These are phyloP conservation scores for Crotalus viridis DNA, from an alignment of 2,113 vertebrate genomes.

Conservation along the genomic window DNA sequence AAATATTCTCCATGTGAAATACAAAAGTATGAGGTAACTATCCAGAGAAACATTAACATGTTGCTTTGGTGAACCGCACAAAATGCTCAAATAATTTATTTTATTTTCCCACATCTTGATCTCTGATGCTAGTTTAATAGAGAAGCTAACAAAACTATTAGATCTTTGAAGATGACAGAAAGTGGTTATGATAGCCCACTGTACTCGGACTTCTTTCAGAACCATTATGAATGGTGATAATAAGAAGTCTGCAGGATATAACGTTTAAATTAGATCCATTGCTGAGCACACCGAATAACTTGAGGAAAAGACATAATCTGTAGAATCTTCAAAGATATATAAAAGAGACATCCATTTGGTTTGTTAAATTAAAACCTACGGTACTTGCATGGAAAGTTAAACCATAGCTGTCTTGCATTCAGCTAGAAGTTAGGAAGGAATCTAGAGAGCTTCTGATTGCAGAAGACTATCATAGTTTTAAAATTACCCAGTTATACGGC, in stretches of 20 bases:
- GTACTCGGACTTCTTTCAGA: neutral
- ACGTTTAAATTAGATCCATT: accelerated
- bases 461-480: neutral
- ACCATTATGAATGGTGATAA: neutral
- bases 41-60: neutral
- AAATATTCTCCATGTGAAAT: neutral
- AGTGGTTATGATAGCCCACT: accelerated
- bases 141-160: neutral
- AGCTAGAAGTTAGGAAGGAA: neutral
- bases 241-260: accelerated
- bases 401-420: neutral
- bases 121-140: neutral
- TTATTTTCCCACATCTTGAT: neutral
- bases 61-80: neutral
- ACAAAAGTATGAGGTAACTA: neutral
- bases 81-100: neutral
- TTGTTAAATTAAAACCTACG: neutral
- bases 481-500: neutral
- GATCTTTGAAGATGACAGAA: slow-evolving; percentile 9
- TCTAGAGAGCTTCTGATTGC: neutral
- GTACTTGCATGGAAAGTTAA: neutral
- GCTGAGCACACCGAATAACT: accelerated
- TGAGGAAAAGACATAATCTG: neutral
- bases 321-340: neutral
- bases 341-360: neutral